Conservation (phyloP, 2,797 vertebrate genomes). For the Rhinoraja longicauda region DNA sequence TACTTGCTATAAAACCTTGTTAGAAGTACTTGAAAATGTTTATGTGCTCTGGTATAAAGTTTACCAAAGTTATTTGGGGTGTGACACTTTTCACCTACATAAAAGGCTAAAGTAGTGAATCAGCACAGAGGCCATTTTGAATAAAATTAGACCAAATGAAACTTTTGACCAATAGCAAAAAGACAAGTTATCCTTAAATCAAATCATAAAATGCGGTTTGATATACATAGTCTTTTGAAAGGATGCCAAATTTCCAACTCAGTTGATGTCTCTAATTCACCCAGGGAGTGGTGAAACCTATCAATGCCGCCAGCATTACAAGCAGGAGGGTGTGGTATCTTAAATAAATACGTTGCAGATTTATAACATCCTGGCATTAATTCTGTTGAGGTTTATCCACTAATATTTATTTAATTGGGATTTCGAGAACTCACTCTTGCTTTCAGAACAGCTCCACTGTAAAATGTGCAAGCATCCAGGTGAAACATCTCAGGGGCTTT, state of each 20-base stretch:
- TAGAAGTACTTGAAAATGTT: not conserved
- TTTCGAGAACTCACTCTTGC: not conserved
- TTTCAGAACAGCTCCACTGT: not conserved
- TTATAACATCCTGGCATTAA: not conserved
- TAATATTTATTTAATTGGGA: not conserved
- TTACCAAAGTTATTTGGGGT: too few species aligned
- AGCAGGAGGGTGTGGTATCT: not conserved
- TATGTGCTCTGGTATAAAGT: not conserved
- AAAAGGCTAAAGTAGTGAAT: not conserved
- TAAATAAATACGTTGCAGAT: not conserved
- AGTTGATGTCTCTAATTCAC: not conserved
- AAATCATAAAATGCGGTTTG: not conserved
- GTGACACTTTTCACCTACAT: not conserved
- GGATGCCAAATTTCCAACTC: not conserved
- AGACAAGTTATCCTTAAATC: not conserved
- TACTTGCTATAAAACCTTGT: not conserved
- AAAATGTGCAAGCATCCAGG: not conserved
- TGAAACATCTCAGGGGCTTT: not conserved
- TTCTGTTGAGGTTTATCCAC: not conserved
- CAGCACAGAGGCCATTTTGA: conserved; percentile 26
- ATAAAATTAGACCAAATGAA: not conserved
- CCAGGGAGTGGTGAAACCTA: not conserved
- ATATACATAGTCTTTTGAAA: not conserved
- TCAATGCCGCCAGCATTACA: not conserved
- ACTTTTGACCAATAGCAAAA: conserved; percentile 3